These are phyloP conservation scores for Anguilla rostrata DNA, from an alignment of 2,113 vertebrate species.

Conservation along the genomic window DNA sequence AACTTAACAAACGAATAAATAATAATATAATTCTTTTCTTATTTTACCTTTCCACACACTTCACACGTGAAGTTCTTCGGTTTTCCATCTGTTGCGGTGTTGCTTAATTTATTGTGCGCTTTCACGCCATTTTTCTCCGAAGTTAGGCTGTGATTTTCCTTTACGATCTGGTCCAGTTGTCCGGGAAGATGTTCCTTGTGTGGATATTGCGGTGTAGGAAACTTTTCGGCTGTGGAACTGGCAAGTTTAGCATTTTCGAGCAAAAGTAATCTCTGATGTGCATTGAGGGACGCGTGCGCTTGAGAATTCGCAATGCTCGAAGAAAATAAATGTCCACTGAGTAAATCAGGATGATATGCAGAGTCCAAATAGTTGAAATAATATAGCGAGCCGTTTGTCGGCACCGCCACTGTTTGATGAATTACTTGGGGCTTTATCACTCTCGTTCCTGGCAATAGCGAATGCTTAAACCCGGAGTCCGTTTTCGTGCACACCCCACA, in stretches of 20 bases:
- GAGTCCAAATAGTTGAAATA: constrained; percentile 97
- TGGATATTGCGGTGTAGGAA: constrained; percentile 80
- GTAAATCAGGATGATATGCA: constrained; percentile 84
- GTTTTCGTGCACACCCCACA: constrained; percentile 86
- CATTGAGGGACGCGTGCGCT: constrained; percentile 79
- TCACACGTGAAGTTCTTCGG: constrained; percentile 98
- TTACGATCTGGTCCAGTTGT: constrained; percentile 92
- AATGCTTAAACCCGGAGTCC: constrained; percentile 77
- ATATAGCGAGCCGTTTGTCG: constrained; percentile 85
- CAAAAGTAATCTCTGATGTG: constrained; percentile 89
- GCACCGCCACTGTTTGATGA: constrained; percentile 85
- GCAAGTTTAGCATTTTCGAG: constrained; percentile 88
- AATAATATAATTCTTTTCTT: constrained; percentile 8
- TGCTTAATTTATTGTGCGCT: constrained; percentile 74
- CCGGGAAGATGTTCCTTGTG: constrained; percentile 92
- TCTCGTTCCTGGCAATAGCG: constrained; percentile 70
- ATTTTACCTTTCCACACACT: constrained; percentile 94
- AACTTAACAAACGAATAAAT: background rate
- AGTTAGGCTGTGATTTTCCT: constrained; percentile 80
- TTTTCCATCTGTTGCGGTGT: constrained; percentile 76
- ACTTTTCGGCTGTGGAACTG: constrained; percentile 77
- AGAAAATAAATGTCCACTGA: constrained; percentile 85
- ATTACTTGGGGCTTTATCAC: constrained; percentile 95
- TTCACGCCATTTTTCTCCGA: constrained; percentile 77
- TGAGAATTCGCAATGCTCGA: constrained; percentile 78